These are phyloP conservation scores for Gonioctena quinquepunctata DNA, from an alignment of 1,140 invertebrate species.

Conservation along the genomic window DNA sequence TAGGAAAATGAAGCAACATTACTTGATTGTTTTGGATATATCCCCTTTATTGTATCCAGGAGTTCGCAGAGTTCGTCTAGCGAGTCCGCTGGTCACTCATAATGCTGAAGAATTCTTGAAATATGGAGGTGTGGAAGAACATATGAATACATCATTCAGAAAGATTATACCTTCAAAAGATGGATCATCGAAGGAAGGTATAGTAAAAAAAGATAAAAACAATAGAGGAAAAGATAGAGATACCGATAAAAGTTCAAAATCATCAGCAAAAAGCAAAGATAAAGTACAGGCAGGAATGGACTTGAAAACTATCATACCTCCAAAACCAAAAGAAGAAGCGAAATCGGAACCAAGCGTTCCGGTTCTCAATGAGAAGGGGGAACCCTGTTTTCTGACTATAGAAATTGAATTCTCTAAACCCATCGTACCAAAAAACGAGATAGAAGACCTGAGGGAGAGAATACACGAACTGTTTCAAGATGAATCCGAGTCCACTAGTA, in stretches of 20 bases:
- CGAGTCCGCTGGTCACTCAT: slow-evolving; percentile 39
- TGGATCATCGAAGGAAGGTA: slow-evolving; percentile 11
- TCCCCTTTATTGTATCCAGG: slow-evolving; percentile 44
- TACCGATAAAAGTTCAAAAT: slow-evolving; percentile 24
- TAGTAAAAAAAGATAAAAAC: slow-evolving; percentile 27
- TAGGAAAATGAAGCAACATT: slow-evolving; percentile 19
- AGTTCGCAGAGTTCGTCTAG: slow-evolving; percentile 37
- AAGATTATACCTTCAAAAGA: no score
- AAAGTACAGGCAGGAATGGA: background rate
- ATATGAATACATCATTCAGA: background rate
- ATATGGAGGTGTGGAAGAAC: slow-evolving; percentile 27
- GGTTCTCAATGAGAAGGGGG: slow-evolving; percentile 37
- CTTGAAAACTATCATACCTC: background rate
- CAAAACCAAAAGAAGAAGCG: background rate
- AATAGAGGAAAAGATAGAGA: slow-evolving; percentile 24
- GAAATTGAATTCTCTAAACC: slow-evolving; percentile 44
- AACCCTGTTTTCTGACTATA: slow-evolving; percentile 41
- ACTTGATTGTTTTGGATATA: slow-evolving; percentile 43
- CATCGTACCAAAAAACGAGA: slow-evolving; percentile 22
- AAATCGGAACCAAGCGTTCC: slow-evolving; percentile 38
- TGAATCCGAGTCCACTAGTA: background rate
- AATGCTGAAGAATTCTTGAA: slow-evolving; percentile 36
- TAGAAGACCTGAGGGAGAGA: slow-evolving; percentile 36
- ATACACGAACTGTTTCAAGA: background rate
- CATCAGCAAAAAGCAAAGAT: slow-evolving; percentile 8